Evolutionary conservation across 2,113 vertebrate genomes (phyloP).

Genomic region (Lepus timidus): DNA sequence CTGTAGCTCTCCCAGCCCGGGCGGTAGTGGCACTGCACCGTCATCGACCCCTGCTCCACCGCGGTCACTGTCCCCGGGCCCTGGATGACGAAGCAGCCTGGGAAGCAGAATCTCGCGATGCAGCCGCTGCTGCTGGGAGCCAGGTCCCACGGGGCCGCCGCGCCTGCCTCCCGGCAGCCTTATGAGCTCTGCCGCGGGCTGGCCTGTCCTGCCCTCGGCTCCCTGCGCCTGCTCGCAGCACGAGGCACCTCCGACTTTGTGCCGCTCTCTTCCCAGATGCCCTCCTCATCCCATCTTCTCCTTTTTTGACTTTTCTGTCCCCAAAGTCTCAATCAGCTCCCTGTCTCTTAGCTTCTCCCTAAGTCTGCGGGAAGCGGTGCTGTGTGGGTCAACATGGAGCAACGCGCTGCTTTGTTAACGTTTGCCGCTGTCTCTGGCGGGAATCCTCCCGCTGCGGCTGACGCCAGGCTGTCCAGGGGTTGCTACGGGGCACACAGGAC

Average conservation of each 20-base stretch:
- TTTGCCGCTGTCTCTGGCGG: not conserved
- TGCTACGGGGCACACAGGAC: not conserved
- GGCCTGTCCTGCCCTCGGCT: not conserved
- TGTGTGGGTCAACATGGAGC: not conserved
- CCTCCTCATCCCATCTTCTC: not conserved
- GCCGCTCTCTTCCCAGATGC: not conserved
- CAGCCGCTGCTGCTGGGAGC: not conserved
- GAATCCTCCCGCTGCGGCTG: not conserved
- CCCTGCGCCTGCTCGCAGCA: rapidly evolving
- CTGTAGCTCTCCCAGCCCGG: rapidly evolving
- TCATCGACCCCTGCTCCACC: not conserved
- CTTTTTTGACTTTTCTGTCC: not conserved
- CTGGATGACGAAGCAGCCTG: conserved; percentile 65
- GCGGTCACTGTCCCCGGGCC: not conserved
- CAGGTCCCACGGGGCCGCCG: too few species aligned
- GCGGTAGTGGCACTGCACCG: not conserved
- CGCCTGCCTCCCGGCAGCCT: too few species aligned
- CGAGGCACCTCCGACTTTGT: not conserved
- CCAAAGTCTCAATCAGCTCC: not conserved
- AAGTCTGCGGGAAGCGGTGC: not conserved
- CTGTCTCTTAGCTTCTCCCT: not conserved
- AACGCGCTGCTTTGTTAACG: not conserved
- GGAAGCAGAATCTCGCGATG: not conserved
- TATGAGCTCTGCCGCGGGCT: too few species aligned
- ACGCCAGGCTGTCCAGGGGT: rapidly evolving